A percentile compares a stretch with the other conserved stretches of the same genome.
phyloP scores from a whole-genome alignment of 2,888 invertebrate species.

The Oxycera nigricornis region DNA sequence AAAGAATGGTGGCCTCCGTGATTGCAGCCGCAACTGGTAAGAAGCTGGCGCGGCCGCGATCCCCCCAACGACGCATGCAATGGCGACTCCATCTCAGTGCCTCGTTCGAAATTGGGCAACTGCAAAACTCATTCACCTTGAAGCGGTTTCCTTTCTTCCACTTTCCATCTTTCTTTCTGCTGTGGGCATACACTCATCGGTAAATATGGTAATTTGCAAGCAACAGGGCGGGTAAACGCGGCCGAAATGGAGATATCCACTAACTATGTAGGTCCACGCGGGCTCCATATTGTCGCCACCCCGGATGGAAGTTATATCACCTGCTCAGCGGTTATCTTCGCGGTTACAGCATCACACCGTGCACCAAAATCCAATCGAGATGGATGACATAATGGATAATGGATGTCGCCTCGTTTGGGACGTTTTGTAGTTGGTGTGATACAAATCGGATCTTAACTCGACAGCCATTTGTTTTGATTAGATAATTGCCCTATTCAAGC shows the following conservation, averaged over 20 bases:
- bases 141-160: constrained; percentile 4
- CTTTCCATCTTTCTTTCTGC: neutral
- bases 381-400: constrained; percentile 9
- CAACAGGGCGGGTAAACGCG: neutral
- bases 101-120: constrained; percentile 21
- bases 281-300: neutral
- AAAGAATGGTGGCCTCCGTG: neutral
- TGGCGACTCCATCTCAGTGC: neutral
- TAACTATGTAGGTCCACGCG: no score
- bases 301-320: constrained; percentile 17
- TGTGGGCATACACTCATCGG: neutral
- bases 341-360: neutral
- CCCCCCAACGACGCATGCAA: constrained; percentile 11
- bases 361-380: neutral
- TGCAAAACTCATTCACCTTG: constrained; percentile 3
- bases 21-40: neutral
- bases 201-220: constrained; percentile 1
- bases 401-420: neutral
- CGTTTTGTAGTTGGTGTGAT: constrained; percentile 1
- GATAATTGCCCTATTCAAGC: neutral
- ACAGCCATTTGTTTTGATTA: constrained; percentile 3
- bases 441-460: neutral
- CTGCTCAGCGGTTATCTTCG: neutral
- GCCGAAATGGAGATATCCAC: neutral
- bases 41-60: neutral